phyloP scores from a whole-genome alignment of 2,113 vertebrate genomes.

The Phalacrocorax aristotelis region DNA sequence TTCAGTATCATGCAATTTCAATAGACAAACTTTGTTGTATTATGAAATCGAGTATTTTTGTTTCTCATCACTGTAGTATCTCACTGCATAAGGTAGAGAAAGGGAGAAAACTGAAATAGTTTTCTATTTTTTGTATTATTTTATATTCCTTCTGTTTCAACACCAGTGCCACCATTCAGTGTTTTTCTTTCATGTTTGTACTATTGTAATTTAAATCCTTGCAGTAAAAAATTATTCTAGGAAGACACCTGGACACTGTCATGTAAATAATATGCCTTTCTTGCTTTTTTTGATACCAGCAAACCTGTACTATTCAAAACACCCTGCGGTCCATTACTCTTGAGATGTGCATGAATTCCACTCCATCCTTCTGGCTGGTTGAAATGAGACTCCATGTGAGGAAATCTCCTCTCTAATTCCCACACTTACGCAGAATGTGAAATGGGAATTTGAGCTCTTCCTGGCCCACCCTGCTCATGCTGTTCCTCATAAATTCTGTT shows the following conservation, averaged over 20 bases:
- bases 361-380: not conserved
- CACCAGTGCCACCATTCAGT: not conserved
- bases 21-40: not conserved
- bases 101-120: not conserved
- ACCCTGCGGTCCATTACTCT: not conserved
- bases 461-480: slow-evolving; percentile 20
- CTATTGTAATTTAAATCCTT: not conserved
- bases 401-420: slow-evolving; percentile 46
- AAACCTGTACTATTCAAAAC: not conserved
- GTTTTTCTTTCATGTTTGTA: not conserved
- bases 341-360: not conserved
- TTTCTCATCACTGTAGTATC: not conserved
- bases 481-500: slow-evolving; percentile 73
- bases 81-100: not conserved
- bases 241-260: not conserved
- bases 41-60: not conserved
- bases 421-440: slow-evolving; percentile 40
- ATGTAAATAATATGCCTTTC: not conserved
- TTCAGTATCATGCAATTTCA: not conserved
- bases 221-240: not conserved
- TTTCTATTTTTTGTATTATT: not conserved
- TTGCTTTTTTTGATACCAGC: not conserved
- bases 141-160: not conserved
- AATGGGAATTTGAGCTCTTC: slow-evolving; percentile 53
- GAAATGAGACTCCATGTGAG: not conserved